A percentile compares a stretch with the other conserved stretches of the same genome.
Conservation (phyloP, 2,888 invertebrate genomes). For the Cosmopolites sordidus region DNA sequence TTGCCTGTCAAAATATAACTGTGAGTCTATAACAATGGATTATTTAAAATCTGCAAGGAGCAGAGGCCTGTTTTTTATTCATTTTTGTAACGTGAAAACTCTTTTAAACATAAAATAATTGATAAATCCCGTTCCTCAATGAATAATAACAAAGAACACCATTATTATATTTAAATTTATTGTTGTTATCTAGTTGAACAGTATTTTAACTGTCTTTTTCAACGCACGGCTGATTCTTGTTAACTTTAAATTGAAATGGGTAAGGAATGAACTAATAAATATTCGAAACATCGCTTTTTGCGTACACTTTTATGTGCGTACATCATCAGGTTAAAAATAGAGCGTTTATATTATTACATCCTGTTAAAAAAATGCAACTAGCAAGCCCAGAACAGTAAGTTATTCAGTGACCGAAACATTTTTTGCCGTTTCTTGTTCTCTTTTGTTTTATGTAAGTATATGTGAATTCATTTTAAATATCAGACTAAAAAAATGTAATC, state of each 20-base stretch:
- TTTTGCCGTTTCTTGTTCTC: too few species aligned
- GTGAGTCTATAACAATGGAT: slow-evolving; percentile 9
- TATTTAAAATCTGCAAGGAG: slow-evolving; percentile 4
- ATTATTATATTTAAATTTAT: slow-evolving; percentile 23
- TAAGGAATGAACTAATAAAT: neutral
- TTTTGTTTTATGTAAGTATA: too few species aligned
- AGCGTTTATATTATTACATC: slow-evolving; percentile 9
- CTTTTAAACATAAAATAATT: slow-evolving; percentile 8
- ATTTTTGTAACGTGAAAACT: slow-evolving; percentile 9
- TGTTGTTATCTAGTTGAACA: slow-evolving; percentile 12
- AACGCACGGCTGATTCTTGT: slow-evolving; percentile 10
- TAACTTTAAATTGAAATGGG: neutral
- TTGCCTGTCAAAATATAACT: slow-evolving; percentile 2
- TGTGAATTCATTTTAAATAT: too few species aligned
- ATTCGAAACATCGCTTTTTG: slow-evolving; percentile 15
- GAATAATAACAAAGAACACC: slow-evolving; percentile 14
- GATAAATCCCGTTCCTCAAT: slow-evolving; percentile 18
- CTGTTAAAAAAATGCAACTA: slow-evolving; percentile 14
- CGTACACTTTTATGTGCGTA: slow-evolving; percentile 8
- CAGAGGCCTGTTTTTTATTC: neutral
- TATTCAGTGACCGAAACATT: slow-evolving; percentile 6
- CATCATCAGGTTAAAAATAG: slow-evolving; percentile 25
- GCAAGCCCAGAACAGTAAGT: slow-evolving; percentile 4
- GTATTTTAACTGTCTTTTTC: slow-evolving; percentile 12
- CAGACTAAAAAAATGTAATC: slow-evolving; percentile 1